Conservation (phyloP, 2,888 invertebrate species). For the Temnothorax rugatulus region DNA sequence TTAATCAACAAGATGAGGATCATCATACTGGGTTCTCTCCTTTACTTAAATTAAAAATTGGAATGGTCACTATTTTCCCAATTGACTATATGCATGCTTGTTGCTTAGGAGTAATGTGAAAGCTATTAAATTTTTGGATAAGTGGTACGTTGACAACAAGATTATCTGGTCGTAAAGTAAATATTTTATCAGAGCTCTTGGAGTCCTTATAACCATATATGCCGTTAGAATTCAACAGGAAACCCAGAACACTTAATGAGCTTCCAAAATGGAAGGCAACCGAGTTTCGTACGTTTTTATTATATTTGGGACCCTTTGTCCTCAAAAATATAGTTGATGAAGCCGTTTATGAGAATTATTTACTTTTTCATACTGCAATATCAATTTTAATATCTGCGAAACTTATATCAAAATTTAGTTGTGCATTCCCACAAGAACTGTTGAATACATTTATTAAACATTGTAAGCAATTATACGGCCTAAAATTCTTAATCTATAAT, state of each 20-base stretch:
- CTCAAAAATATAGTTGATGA: not conserved
- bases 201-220: not conserved
- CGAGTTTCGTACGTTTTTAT: not conserved
- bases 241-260: conserved; percentile 7
- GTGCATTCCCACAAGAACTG: no score
- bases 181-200: conserved; percentile 6
- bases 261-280: conserved; percentile 3
- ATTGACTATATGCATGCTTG: not conserved
- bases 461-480: no score
- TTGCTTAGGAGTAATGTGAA: not conserved
- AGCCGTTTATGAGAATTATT: conserved; percentile 4
- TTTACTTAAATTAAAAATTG: no score
- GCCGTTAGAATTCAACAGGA: conserved; percentile 5
- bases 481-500: no score
- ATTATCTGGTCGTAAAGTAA: not conserved
- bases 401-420: conserved; percentile 14
- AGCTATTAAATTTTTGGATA: conserved; percentile 13
- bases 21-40: no score
- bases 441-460: no score
- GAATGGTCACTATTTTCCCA: no score
- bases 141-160: not conserved
- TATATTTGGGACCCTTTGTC: conserved; percentile 8
- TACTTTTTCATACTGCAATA: conserved; percentile 13
- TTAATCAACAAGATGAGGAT: no score
- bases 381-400: conserved; percentile 5